phyloP scores from a whole-genome alignment of 2,113 vertebrate species.

The Mormoops blainvillei region DNA sequence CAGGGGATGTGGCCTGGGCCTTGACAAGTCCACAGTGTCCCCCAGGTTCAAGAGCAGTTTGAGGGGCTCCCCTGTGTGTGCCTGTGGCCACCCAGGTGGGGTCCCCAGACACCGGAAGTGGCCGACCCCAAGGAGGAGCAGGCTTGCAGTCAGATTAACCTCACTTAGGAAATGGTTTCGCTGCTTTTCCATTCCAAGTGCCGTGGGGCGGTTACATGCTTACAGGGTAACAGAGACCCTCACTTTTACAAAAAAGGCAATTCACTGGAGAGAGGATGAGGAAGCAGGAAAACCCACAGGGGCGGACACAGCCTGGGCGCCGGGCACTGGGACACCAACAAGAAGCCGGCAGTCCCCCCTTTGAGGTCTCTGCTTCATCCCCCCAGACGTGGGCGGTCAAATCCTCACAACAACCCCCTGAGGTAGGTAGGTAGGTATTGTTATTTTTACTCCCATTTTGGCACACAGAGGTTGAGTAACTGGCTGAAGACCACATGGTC shows the following conservation, averaged over 20 bases:
- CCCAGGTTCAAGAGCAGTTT: not conserved
- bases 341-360: not conserved
- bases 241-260: not conserved
- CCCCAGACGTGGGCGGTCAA: not conserved
- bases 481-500: not conserved
- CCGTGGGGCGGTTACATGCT: fast-evolving
- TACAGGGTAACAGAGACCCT: not conserved
- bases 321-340: not conserved
- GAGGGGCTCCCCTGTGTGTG: not conserved
- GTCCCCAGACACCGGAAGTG: not conserved
- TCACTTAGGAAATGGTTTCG: not conserved
- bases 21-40: not conserved
- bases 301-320: fast-evolving
- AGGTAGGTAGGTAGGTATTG: no score
- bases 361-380: not conserved
- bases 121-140: not conserved
- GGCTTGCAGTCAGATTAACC: not conserved
- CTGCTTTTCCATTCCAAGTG: not conserved
- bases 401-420: not conserved
- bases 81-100: fast-evolving
- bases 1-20: no score
- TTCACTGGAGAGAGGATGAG: not conserved
- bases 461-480: not conserved
- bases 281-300: no score
- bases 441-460: no score